Evolutionary conservation across 2,797 vertebrate species (phyloP).

Genomic region (Vipera latastei): DNA sequence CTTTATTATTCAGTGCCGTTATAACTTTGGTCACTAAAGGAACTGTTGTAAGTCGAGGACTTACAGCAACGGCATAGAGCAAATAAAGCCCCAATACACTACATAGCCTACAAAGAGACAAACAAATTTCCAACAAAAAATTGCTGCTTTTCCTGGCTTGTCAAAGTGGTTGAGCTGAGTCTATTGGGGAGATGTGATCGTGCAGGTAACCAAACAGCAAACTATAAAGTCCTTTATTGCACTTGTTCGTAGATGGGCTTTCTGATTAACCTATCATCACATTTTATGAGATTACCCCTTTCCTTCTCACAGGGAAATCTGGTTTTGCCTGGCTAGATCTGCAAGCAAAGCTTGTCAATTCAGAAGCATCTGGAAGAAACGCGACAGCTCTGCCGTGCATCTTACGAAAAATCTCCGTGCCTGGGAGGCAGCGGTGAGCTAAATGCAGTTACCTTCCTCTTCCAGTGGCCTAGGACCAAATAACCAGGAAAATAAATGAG

Average conservation of each 20-base stretch:
- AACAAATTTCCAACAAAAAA: background rate
- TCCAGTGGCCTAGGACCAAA: constrained; percentile 6
- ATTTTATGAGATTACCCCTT: background rate
- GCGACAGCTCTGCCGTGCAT: background rate
- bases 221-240: background rate
- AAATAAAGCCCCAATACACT: background rate
- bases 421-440: constrained; percentile 12
- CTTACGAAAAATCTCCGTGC: background rate
- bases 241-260: background rate
- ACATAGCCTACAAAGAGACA: background rate
- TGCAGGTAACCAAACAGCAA: background rate
- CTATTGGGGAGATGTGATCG: background rate
- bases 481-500: constrained; percentile 27
- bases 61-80: background rate
- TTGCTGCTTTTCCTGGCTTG: background rate
- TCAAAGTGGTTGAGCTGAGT: background rate
- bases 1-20: background rate
- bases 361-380: background rate
- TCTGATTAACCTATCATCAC: too few relatives aligned
- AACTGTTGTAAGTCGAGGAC: background rate
- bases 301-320: background rate
- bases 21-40: background rate
- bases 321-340: background rate
- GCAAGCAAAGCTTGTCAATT: background rate
- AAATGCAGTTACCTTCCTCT: constrained; percentile 11